phyloP scores from a whole-genome alignment of 2,888 invertebrate genomes.

The Hirudinaria manillensis region DNA sequence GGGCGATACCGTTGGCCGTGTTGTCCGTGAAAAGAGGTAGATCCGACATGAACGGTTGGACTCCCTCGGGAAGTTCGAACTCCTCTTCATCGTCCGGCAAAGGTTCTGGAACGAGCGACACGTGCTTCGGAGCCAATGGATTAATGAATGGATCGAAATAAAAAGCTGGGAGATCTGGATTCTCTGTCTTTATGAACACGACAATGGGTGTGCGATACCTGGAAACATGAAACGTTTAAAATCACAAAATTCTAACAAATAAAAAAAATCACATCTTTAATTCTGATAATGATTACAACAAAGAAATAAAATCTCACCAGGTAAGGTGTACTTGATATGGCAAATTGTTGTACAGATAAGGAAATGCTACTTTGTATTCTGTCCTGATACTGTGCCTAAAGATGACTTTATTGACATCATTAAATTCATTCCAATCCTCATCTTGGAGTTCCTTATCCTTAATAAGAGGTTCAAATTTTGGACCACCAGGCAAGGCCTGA shows the following conservation, averaged over 20 bases:
- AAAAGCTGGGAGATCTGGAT: constrained; percentile 97
- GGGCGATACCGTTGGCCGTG: constrained; percentile 93
- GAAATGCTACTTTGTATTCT: constrained; percentile 98
- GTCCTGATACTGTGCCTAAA: constrained; percentile 96
- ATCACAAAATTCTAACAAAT: neutral
- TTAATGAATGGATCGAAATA: constrained; percentile 99
- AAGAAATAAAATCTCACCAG: constrained; percentile 66
- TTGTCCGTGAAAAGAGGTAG: constrained; percentile 95
- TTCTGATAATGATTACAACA: neutral
- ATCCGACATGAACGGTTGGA: constrained; percentile 86
- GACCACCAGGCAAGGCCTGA: constrained; percentile 98
- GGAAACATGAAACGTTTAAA: constrained; percentile 22
- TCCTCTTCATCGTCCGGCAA: constrained; percentile 76
- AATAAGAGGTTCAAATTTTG: constrained; percentile 97
- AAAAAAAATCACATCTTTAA: neutral
- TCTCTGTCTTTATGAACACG: constrained; percentile 98
- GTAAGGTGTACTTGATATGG: constrained; percentile 96
- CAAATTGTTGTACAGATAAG: constrained; percentile 96
- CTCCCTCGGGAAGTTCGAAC: constrained; percentile 80
- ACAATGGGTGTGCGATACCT: constrained; percentile 99
- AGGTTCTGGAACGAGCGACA: constrained; percentile 66
- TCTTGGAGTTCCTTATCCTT: constrained; percentile 96
- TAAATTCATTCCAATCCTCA: constrained; percentile 99
- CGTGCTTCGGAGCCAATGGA: constrained; percentile 77
- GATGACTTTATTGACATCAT: constrained; percentile 99